Evolutionary conservation across 2,888 invertebrate genomes (phyloP), one percentile per base, ranked within the genome.

Genomic region (Drosophila koepferae): DNA sequence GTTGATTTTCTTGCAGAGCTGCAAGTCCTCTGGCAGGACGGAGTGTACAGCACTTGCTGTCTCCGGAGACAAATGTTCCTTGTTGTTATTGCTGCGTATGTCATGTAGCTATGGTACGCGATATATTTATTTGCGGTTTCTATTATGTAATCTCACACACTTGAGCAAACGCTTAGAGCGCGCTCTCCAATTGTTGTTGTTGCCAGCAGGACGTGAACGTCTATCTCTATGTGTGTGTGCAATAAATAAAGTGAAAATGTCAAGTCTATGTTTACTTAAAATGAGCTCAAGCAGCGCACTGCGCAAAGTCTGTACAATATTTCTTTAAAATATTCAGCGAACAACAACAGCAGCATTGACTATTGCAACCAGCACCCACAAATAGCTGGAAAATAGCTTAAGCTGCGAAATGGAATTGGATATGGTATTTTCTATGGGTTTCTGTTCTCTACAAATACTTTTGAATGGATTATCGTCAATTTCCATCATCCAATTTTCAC

Each of bases 81-180:
- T 76, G 59, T 62, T 67, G 60, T 38, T 69, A 43, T 49, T 71
- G 60, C 49, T 71, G 63, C 49, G 54, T 61, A 44, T 79, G 81
- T 74, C 74, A 63, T 67, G 69, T 58, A 54, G 60, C 64, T 44
- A 44, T 41, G 60, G 60, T 55, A 62, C 69, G 86, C 73, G 74
- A 68, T 86, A 68, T 81, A 89, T 86, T 88, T 90, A 88, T 88
- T 82, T 89, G 78, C 68, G 79, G 74, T 71, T 74, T 79, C 76
- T 72, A 81, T 87, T 89, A 80, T 74, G 77, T 79, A 84, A 84
- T 86, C 78, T 67, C 72, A 70, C 65, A 74, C 72, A 74, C 72
- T 72, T 75, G 74, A 77, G 67, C 46, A 74, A 74, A 65, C 69
- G 72, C 84, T 86, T 69, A 64, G 54, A 65, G 80, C 77, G 38